Base-by-base conservation (phyloP, 2,113 vertebrate genomes). In the Gorsachius goisagi region DNA sequence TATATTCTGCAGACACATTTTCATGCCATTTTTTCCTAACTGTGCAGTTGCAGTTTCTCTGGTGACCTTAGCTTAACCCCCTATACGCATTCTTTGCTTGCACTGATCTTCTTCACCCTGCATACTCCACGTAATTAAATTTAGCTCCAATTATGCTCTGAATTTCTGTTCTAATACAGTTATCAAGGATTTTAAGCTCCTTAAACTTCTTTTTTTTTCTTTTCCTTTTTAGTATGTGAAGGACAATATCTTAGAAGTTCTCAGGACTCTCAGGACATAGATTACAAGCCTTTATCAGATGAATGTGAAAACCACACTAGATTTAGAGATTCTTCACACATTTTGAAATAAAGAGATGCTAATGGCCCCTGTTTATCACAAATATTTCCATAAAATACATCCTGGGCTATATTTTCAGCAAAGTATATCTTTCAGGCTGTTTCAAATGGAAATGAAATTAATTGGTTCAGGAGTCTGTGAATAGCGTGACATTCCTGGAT, bases 51-150 rank as follows among this genome's bases (percentile, higher is more conserved):
- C 24, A 55, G 15, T 78, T 92, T 84, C 80, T 85, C 52, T 9
- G 1, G 23, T 76, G 80, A 87, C 83, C 83, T 92, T 86, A 72
- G 41, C 27, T 80, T 96, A 94, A 86, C 44, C 37, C 13, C 6
- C 11, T 45, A 7, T 30, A 32, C 7, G 62, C 35, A 58, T 78
- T 89, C 69, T 88, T 88, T 90, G 20, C 37, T 95, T 92, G 35
- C 41, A 58, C 53, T 58, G 64, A 87, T 89, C 52, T 82, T 94
- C 49, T 84, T 91, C 80, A 89, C 20, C 33, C 69, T 91, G 17
- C 33, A 64, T 53, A 76, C 13, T 78, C 39, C 39, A 60, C 5
- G 1, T 95, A 97, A 96, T 92, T 96, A 82, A 97, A 95, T 96
- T 95, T 95, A 94, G 14, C 11, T 66, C 30, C 80, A 85, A 32